Percentiles rank a stretch among this genome's conserved stretches.
These are phyloP conservation scores for Euplagia quadripunctaria DNA, from an alignment of 2,888 invertebrate genomes.

Conservation along the genomic window DNA sequence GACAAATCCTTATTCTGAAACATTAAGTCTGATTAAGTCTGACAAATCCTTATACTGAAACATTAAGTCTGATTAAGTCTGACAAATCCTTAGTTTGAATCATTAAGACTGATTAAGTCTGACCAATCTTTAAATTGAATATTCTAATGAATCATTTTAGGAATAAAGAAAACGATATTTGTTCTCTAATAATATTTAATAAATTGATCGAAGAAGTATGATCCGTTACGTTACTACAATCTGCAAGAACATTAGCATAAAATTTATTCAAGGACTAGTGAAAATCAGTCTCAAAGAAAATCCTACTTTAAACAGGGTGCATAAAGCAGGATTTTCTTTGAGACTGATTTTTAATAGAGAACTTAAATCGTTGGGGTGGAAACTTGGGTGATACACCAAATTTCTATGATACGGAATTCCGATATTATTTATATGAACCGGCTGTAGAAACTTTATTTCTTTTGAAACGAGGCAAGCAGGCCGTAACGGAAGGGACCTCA, in stretches of 20 bases:
- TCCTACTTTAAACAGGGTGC: slow-evolving; percentile 9
- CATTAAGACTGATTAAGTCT: no score
- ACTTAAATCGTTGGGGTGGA: slow-evolving; percentile 16
- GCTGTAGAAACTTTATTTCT: slow-evolving; percentile 25
- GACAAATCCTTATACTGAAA: no score
- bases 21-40: no score
- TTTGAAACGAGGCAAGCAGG: slow-evolving; percentile 15
- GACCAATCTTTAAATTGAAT: no score
- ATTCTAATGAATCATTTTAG: neutral
- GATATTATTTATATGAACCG: slow-evolving; percentile 21
- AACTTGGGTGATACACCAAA: slow-evolving; percentile 30
- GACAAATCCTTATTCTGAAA: no score
- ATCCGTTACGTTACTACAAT: neutral
- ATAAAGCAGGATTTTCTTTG: slow-evolving; percentile 13
- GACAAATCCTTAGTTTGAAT: no score
- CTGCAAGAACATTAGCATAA: slow-evolving; percentile 6
- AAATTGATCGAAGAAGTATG: no score
- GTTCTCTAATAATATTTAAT: neutral
- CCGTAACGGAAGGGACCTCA: slow-evolving; percentile 25
- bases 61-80: no score
- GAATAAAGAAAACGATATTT: neutral
- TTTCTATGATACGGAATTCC: slow-evolving; percentile 38
- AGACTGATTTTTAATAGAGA: slow-evolving; percentile 14
- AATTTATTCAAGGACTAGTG: neutral
- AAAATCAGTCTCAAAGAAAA: slow-evolving; percentile 3